phyloP scores from a whole-genome alignment of 1,140 invertebrate genomes.

The Nixonia krombeini region DNA sequence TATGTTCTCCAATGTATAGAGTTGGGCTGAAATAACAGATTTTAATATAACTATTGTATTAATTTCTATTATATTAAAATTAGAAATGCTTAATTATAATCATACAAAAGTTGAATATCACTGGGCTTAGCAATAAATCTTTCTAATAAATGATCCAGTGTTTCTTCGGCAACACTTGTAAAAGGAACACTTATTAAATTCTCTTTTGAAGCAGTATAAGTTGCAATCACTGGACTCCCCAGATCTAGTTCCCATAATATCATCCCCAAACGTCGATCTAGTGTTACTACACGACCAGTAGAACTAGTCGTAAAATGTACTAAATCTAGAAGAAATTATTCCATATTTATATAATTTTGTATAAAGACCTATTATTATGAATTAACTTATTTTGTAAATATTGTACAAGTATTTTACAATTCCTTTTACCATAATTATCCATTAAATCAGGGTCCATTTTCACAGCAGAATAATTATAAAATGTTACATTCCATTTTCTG shows the following conservation, averaged over 20 bases:
- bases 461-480: conserved; percentile 87
- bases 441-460: conserved; percentile 81
- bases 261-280: conserved; percentile 80
- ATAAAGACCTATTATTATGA: no score
- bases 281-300: conserved; percentile 86
- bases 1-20: conserved; percentile 93
- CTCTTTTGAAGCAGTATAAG: conserved; percentile 86
- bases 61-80: conserved; percentile 8
- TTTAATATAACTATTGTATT: background rate
- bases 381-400: no score
- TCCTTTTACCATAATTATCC: conserved; percentile 88
- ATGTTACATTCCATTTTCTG: conserved; percentile 96
- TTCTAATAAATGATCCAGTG: conserved; percentile 81
- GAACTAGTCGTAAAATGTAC: conserved; percentile 92
- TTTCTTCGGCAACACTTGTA: conserved; percentile 90
- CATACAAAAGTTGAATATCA: conserved; percentile 84
- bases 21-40: conserved; percentile 86
- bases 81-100: conserved; percentile 28
- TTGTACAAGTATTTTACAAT: no score
- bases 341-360: background rate
- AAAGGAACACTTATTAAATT: conserved; percentile 90
- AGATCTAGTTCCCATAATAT: conserved; percentile 90
- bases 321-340: conserved; percentile 75
- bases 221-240: conserved; percentile 90
- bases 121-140: conserved; percentile 76